Conservation (phyloP, 1,140 invertebrate genomes). For the Pogonomyrmex barbatus region DNA sequence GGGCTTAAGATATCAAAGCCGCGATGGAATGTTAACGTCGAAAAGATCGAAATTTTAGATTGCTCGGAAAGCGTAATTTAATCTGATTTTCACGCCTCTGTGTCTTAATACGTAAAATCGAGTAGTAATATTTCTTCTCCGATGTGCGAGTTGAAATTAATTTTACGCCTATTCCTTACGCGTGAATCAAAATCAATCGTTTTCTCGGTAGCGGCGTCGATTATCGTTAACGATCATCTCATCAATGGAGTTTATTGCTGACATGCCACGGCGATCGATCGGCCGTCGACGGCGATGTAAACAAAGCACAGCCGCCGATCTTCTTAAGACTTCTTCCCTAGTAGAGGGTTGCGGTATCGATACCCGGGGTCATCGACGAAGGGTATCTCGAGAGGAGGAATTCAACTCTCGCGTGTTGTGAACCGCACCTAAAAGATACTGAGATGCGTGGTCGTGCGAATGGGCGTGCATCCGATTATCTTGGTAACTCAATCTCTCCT, state of each 20-base stretch:
- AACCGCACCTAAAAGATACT: conserved; percentile 74
- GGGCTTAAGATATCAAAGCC: neutral
- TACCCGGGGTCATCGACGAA: conserved; percentile 35
- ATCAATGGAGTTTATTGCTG: conserved; percentile 25
- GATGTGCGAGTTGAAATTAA: neutral
- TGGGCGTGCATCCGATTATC: conserved; percentile 83
- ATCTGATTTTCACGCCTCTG: neutral
- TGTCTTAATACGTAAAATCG: neutral
- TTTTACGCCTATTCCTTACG: neutral
- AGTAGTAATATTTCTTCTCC: neutral
- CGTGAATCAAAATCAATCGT: conserved; percentile 24
- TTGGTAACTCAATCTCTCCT: conserved; percentile 82
- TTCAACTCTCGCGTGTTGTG: conserved; percentile 58
- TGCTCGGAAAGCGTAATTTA: neutral
- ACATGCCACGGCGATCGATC: conserved; percentile 16
- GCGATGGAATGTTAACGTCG: neutral
- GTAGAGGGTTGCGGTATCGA: neutral
- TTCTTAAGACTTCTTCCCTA: neutral
- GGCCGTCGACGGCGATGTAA: conserved; percentile 29
- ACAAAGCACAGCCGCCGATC: conserved; percentile 25
- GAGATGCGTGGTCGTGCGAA: conserved; percentile 76
- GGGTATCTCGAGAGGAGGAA: conserved; percentile 34
- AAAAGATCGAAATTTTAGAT: neutral
- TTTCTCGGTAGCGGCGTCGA: conserved; percentile 16
- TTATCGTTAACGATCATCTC: conserved; percentile 57